Conservation (phyloP, 2,888 invertebrate genomes). For the Polylopha cassiicola region DNA sequence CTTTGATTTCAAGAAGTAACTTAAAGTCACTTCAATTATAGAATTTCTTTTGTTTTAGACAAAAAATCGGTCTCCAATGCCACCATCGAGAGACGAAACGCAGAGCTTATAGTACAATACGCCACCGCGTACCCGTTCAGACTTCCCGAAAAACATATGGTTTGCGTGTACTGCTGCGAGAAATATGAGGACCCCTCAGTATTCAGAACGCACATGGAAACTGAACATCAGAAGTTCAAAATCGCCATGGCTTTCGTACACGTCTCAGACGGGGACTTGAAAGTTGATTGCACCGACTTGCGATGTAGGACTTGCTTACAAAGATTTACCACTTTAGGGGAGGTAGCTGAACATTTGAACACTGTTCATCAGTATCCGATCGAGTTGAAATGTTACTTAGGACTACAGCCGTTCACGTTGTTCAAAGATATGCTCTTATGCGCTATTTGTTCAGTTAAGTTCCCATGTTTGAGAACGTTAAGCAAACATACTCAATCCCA, state of each 20-base stretch:
- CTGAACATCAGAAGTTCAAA: conserved; percentile 36
- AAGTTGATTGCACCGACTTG: conserved; percentile 42
- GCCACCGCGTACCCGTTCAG: conserved; percentile 45
- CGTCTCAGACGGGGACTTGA: conserved; percentile 32
- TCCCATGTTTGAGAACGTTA: conserved; percentile 35
- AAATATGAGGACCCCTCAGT: conserved; percentile 31
- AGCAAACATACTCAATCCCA: conserved; percentile 45
- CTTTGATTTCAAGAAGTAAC: no score
- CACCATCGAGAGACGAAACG: conserved; percentile 32
- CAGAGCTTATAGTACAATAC: conserved; percentile 36
- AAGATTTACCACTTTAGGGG: conserved; percentile 30
- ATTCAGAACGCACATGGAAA: conserved; percentile 38
- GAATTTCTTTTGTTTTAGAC: conserved; percentile 48
- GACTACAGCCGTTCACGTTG: conserved; percentile 41
- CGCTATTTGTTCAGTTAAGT: conserved; percentile 36
- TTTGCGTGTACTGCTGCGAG: conserved; percentile 40
- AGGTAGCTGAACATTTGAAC: conserved; percentile 37
- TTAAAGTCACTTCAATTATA: conserved; percentile 26
- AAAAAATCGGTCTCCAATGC: conserved; percentile 33
- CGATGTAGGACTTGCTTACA: conserved; percentile 37
- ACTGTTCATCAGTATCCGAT: conserved; percentile 33
- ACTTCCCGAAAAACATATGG: conserved; percentile 32
- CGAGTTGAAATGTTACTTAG: conserved; percentile 34
- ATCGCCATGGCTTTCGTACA: conserved; percentile 32
- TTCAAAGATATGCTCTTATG: conserved; percentile 34